Percentiles rank a stretch among this genome's conserved stretches.
Conservation (phyloP, 2,888 invertebrate genomes). For the Drosophila setosimentum region DNA sequence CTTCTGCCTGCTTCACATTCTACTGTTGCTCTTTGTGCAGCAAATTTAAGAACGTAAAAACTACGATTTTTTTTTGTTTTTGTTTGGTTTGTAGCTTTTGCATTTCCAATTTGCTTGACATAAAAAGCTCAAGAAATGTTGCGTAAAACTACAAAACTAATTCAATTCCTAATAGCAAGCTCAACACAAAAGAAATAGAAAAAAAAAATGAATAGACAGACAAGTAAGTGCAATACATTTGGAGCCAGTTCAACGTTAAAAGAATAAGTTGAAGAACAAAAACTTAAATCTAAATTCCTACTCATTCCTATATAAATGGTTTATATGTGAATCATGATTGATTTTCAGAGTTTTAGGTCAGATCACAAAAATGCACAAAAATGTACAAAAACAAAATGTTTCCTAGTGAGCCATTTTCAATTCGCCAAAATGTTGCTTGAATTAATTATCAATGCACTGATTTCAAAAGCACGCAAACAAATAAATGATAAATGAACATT, state of each 20-base stretch:
- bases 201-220: background rate
- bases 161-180: constrained; percentile 27
- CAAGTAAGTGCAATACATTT: background rate
- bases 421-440: background rate
- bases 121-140: constrained; percentile 17
- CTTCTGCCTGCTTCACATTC: background rate
- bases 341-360: background rate
- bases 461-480: constrained; percentile 3
- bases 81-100: background rate
- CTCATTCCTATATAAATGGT: background rate
- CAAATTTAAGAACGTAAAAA: background rate
- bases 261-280: background rate
- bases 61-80: background rate
- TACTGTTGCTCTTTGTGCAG: constrained; percentile 1
- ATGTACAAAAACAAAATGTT: background rate
- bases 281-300: background rate
- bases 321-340: background rate
- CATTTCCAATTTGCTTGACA: background rate
- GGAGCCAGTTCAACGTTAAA: background rate
- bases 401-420: background rate
- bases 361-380: background rate
- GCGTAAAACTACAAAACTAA: constrained; percentile 26
- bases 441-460: background rate
- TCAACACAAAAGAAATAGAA: constrained; percentile 7
- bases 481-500: constrained; percentile 8